A percentile compares a stretch with the other conserved stretches of the same genome.
phyloP scores from a whole-genome alignment of 1,140 invertebrate species.

The Brachystomella parvula region DNA sequence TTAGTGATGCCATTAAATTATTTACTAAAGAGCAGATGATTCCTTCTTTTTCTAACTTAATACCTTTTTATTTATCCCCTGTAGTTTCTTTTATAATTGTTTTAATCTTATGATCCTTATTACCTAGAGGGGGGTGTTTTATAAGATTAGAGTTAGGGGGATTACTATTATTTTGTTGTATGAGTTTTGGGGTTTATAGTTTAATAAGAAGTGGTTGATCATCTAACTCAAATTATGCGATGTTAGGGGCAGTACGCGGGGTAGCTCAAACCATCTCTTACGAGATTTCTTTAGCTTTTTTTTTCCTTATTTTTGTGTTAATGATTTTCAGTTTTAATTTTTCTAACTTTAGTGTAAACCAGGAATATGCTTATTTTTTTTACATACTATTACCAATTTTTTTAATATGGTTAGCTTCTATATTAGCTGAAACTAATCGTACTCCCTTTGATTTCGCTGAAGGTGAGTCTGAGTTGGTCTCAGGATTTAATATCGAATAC shows the following conservation, averaged over 20 bases:
- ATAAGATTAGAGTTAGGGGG: conserved; percentile 46
- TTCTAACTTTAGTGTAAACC: conserved; percentile 41
- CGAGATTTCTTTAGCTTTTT: conserved; percentile 54
- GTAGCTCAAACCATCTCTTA: conserved; percentile 61
- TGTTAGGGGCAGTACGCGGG: conserved; percentile 54
- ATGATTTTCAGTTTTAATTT: conserved; percentile 43
- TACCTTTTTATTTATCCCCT: conserved; percentile 52
- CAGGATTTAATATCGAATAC: conserved; percentile 67
- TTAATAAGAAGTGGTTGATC: conserved; percentile 53
- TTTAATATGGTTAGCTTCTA: conserved; percentile 51
- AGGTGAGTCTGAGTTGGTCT: conserved; percentile 64
- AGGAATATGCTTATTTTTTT: conserved; percentile 48
- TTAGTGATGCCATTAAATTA: conserved; percentile 59
- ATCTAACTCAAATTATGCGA: conserved; percentile 58
- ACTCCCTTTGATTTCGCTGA: conserved; percentile 70
- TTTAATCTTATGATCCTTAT: conserved; percentile 49
- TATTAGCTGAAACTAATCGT: conserved; percentile 62
- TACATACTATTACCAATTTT: conserved; percentile 47
- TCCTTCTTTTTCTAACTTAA: conserved; percentile 47
- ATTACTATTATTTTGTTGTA: conserved; percentile 50
- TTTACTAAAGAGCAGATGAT: conserved; percentile 53
- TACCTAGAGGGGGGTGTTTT: conserved; percentile 45
- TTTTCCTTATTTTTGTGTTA: conserved; percentile 49
- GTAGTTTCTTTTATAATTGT: conserved; percentile 50
- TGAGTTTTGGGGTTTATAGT: conserved; percentile 52